Percentiles rank a stretch among this genome's conserved stretches.
phyloP scores from a whole-genome alignment of 2,888 invertebrate species.

The Acanthacorydalis orientalis region DNA sequence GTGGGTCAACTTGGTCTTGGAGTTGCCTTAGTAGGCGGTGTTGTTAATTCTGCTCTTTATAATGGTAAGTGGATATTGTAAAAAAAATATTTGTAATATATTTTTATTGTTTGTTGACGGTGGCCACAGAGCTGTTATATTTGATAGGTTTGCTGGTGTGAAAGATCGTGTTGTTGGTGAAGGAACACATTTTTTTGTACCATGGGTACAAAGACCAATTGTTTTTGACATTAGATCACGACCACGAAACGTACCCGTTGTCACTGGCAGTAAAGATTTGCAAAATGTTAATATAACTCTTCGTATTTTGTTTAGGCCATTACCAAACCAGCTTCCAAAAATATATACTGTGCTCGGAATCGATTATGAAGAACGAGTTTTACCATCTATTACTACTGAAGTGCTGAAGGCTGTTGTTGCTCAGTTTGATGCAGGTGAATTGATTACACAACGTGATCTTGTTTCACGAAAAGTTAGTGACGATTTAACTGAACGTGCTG shows the following conservation, averaged over 20 bases:
- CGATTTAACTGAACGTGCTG: conserved; percentile 78
- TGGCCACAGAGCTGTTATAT: conserved; percentile 97
- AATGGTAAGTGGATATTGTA: conserved; percentile 50
- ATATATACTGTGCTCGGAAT: conserved; percentile 92
- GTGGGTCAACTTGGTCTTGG: conserved; percentile 85
- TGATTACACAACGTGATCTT: conserved; percentile 94
- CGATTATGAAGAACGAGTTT: conserved; percentile 95
- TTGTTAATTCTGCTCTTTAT: conserved; percentile 90
- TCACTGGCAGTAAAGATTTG: conserved; percentile 98
- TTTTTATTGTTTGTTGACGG: conserved; percentile 93
- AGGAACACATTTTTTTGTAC: conserved; percentile 97
- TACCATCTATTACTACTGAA: conserved; percentile 97
- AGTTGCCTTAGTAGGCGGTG: conserved; percentile 80
- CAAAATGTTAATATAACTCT: conserved; percentile 99
- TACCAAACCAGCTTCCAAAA: conserved; percentile 82
- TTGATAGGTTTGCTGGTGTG: conserved; percentile 93
- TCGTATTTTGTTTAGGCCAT: conserved; percentile 90
- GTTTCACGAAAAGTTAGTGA: conserved; percentile 66
- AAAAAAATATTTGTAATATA: conserved; percentile 9
- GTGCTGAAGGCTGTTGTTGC: conserved; percentile 98
- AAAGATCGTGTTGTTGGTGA: conserved; percentile 86
- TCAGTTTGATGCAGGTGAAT: conserved; percentile 97
- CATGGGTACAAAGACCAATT: conserved; percentile 98
- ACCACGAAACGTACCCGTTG: conserved; percentile 89
- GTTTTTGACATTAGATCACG: conserved; percentile 93